Base-by-base conservation (phyloP, 2,888 invertebrate species). In the Melanargia galathea region DNA sequence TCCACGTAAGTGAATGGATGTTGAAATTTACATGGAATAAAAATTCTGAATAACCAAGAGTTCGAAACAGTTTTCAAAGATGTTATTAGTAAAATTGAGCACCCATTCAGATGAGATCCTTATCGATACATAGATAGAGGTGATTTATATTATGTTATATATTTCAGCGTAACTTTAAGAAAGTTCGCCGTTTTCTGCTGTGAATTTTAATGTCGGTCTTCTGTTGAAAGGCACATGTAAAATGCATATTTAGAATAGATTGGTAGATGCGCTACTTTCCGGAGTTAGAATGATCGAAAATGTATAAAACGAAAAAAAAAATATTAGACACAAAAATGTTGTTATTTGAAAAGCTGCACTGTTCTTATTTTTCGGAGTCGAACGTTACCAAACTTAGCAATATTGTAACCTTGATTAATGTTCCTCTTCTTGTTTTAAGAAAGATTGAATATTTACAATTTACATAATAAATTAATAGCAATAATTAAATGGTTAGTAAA, bases 351-450 rank as follows among this genome's bases (percentile, higher is more conserved):
- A 84, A 91, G 90, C 92, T 92, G 92, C 92, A 92, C 91, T 86
- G 77, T 77, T 83, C 84, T 85, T 77, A 79, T 84, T 84, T 86
- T 75, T 80, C 78, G 81, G 83, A 86, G 83, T 85, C 81, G 78
- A 84, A 83, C 80, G 88, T 91, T 91, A 91, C 91, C 91, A 87
- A 84, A 84, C 86, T 84, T 86, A 90, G 87, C 85, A 86, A 89
- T 90, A 90, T 83, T 82, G 79, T 82, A 86, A 91, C 87, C 89
- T 87, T 90, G 78, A 90, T 88, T 86, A 83, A 92, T 91, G 92
- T 92, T 92, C 92, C 92, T 92, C 90, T 88, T 87, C 87, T 91
- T 91, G 77, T 91, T 87, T 91, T 92, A 92, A 91, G 92, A 90
- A 89, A 92, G 87, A 91, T 86, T 86, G 78, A 86, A 90, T 92